Evolutionary conservation across 2,888 invertebrate species (phyloP).

Genomic region (Neoascia interrupta): DNA sequence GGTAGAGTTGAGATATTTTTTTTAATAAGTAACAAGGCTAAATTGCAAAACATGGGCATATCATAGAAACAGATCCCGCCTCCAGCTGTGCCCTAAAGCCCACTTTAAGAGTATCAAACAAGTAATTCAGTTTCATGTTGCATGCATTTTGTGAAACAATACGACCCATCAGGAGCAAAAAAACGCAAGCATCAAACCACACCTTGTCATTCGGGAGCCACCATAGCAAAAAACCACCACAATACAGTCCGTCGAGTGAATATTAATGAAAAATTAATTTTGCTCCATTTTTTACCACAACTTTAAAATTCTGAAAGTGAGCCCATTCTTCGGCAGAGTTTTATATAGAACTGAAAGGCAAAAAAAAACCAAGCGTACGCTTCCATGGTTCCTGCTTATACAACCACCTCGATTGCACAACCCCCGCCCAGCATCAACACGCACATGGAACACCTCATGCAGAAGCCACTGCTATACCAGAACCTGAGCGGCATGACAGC

Average conservation of each 20-base stretch:
- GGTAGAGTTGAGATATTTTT: no score
- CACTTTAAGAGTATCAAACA: no score
- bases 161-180: background rate
- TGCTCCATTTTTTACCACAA: background rate
- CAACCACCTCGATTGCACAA: background rate
- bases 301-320: conserved; percentile 31
- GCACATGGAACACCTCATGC: conserved; percentile 17
- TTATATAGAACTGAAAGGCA: background rate
- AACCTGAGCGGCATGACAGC: background rate
- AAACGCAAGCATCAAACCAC: conserved; percentile 18
- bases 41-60: no score
- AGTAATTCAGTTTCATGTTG: no score
- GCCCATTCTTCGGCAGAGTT: background rate
- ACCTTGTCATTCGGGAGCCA: conserved; percentile 19
- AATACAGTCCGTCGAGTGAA: background rate
- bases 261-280: conserved; percentile 34
- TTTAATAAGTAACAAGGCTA: no score
- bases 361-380: background rate
- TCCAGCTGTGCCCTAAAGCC: no score
- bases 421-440: background rate
- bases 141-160: no score
- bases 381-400: no score
- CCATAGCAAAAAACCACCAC: conserved; percentile 4
- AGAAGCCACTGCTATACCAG: conserved; percentile 10
- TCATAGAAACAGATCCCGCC: no score